Evolutionary conservation across 2,113 vertebrate species (phyloP).

Genomic region (Ctenodactylus gundi): DNA sequence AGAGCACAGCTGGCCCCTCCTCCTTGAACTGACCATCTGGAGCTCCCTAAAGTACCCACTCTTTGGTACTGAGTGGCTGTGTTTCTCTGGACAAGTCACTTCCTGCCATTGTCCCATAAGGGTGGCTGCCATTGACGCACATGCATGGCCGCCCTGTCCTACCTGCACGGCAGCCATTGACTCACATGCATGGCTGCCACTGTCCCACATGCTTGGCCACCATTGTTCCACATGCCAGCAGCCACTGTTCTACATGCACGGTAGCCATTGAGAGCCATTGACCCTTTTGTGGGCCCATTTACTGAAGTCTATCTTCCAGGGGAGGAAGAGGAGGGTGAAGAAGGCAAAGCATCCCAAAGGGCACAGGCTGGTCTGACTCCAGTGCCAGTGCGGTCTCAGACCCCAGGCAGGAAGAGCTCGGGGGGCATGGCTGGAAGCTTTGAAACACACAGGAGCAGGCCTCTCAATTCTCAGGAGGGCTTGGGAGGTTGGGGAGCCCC

Average conservation of each 20-base stretch:
- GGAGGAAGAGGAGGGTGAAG: neutral
- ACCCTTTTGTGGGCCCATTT: neutral
- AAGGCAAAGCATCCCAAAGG: neutral
- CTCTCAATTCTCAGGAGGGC: no score
- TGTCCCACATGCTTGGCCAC: no score
- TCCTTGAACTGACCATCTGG: neutral
- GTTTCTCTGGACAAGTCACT: rapidly evolving
- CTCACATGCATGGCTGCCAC: no score
- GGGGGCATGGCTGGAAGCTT: no score
- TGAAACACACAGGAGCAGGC: neutral
- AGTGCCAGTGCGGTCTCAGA: rapidly evolving
- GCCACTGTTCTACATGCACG: rapidly evolving
- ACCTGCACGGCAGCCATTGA: neutral
- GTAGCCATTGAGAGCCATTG: neutral
- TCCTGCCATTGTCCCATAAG: neutral
- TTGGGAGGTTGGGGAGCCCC: no score
- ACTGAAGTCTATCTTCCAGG: neutral
- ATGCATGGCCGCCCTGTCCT: no score
- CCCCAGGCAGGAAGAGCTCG: no score
- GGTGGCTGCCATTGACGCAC: no score
- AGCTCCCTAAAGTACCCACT: neutral
- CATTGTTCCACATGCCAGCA: no score
- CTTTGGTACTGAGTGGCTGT: no score
- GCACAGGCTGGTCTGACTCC: neutral
- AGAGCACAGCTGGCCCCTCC: neutral